phyloP scores from a whole-genome alignment of 2,888 invertebrate genomes.

The Myopa tessellatipennis region DNA sequence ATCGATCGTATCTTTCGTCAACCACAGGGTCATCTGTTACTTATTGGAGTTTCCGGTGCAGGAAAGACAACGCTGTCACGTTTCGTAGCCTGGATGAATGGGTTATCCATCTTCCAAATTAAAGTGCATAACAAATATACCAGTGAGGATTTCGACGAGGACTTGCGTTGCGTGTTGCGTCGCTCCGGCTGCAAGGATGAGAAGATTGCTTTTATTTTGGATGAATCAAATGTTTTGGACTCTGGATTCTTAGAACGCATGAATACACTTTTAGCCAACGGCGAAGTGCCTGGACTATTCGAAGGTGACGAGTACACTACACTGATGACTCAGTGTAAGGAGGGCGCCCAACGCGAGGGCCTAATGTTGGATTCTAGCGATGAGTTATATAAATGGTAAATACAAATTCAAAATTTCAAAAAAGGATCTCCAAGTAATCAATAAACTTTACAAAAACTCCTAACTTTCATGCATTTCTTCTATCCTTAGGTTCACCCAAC shows the following conservation, averaged over 20 bases:
- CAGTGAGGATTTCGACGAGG: slow-evolving; percentile 98
- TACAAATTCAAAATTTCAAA: neutral
- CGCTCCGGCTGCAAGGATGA: slow-evolving; percentile 94
- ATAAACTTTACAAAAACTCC: neutral
- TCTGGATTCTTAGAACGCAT: slow-evolving; percentile 98
- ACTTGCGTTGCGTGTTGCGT: slow-evolving; percentile 87
- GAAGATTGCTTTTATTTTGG: slow-evolving; percentile 98
- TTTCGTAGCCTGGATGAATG: slow-evolving; percentile 99
- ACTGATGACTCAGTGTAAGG: slow-evolving; percentile 99
- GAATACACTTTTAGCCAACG: slow-evolving; percentile 98
- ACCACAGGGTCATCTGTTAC: slow-evolving; percentile 96
- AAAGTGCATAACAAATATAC: slow-evolving; percentile 99
- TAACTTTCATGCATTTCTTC: neutral
- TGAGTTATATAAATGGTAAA: slow-evolving; percentile 95
- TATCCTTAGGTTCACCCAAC: slow-evolving; percentile 84
- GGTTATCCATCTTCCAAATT: slow-evolving; percentile 98
- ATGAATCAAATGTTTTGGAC: slow-evolving; percentile 98
- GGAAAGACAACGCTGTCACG: slow-evolving; percentile 99
- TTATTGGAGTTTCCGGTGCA: slow-evolving; percentile 98
- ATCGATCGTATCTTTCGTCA: slow-evolving; percentile 99
- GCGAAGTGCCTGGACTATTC: slow-evolving; percentile 94
- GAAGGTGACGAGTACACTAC: slow-evolving; percentile 99
- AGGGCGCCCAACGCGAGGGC: slow-evolving; percentile 97
- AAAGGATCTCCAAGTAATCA: neutral
- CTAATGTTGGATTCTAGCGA: slow-evolving; percentile 98